Conservation (phyloP, 2,888 invertebrate species). For the Nemotelus nigrinus region DNA sequence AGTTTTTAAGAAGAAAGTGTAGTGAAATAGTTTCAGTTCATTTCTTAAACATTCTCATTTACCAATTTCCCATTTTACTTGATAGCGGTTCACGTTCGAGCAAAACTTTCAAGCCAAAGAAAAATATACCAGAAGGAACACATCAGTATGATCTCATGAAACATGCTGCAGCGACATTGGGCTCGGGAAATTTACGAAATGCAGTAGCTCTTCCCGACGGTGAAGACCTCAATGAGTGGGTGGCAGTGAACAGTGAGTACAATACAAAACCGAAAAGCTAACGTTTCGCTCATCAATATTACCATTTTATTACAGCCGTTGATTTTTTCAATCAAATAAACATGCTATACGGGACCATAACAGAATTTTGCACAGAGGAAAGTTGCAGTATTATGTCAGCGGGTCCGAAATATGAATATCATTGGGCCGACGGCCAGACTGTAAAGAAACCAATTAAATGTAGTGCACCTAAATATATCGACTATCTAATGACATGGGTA, state of each 20-base stretch:
- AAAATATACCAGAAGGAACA: conserved; percentile 97
- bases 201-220: conserved; percentile 98
- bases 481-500: conserved; percentile 99
- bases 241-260: conserved; percentile 96
- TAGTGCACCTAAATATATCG: conserved; percentile 98
- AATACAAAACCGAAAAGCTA: neutral
- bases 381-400: conserved; percentile 99
- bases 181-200: conserved; percentile 94
- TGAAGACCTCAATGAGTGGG: conserved; percentile 99
- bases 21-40: too few species aligned
- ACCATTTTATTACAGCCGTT: conserved; percentile 77
- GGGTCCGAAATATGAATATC: conserved; percentile 99
- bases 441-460: conserved; percentile 99
- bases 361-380: conserved; percentile 99
- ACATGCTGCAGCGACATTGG: conserved; percentile 97
- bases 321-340: conserved; percentile 99
- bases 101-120: conserved; percentile 98
- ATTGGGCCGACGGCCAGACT: conserved; percentile 99
- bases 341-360: conserved; percentile 99
- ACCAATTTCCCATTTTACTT: neutral
- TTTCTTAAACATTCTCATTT: too few species aligned
- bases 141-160: conserved; percentile 99
- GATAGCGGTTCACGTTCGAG: conserved; percentile 76
- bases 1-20: too few species aligned
- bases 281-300: neutral